A percentile compares a stretch with the other conserved stretches of the same genome.
These are phyloP conservation scores for Orientallactaga bullata DNA, from an alignment of 2,113 vertebrate genomes.

Conservation along the genomic window DNA sequence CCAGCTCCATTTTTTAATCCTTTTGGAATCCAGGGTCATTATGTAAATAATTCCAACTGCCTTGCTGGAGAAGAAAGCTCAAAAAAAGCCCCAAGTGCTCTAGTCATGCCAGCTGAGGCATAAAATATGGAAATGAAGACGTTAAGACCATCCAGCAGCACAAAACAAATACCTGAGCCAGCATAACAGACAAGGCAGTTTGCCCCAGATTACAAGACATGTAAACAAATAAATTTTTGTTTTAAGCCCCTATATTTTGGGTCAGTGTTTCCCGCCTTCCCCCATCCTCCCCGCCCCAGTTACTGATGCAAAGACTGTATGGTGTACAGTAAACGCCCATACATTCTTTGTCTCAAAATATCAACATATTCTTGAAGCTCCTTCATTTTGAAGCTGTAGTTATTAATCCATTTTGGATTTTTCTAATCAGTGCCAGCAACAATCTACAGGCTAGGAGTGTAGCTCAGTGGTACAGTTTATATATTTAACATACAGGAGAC, in stretches of 20 bases:
- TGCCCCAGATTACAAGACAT: not conserved
- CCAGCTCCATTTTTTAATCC: not conserved
- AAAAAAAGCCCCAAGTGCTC: constrained; percentile 5
- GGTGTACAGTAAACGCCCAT: not conserved
- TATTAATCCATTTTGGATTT: not conserved
- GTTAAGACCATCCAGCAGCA: not conserved
- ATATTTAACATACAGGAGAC: not conserved
- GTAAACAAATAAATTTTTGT: constrained; percentile 46
- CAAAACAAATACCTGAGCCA: not conserved
- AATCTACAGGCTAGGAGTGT: too few species aligned
- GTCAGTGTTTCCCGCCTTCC: not conserved
- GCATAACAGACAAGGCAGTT: not conserved
- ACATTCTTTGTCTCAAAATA: not conserved
- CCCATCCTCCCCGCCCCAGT: too few species aligned
- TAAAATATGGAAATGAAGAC: not conserved
- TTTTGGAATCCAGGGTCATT: constrained; percentile 20
- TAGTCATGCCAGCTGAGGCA: not conserved
- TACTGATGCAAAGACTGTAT: constrained; percentile 24
- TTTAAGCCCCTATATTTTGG: constrained; percentile 40
- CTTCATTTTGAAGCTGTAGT: not conserved
- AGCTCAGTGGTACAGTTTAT: not conserved
- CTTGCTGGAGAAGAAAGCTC: not conserved
- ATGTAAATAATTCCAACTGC: not conserved
- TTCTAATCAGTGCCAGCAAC: too few species aligned
- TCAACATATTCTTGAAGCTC: not conserved